phyloP scores from a whole-genome alignment of 2,113 vertebrate genomes.

The Marmota flaviventris region DNA sequence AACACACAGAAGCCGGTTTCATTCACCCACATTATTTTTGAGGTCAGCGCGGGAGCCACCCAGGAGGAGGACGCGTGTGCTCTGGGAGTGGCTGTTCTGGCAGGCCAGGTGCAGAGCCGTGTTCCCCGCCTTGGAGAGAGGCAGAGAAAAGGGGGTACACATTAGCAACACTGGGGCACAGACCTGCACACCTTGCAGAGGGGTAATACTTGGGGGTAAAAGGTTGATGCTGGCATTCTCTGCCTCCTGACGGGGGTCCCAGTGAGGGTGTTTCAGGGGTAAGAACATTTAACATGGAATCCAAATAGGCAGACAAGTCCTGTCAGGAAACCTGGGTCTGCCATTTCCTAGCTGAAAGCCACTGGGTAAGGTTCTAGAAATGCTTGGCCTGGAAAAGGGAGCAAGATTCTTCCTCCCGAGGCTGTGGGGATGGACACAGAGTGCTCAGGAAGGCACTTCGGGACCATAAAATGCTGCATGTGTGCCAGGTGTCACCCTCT shows the following conservation, averaged over 20 bases:
- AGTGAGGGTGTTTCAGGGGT: not conserved
- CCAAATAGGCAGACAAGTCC: not conserved
- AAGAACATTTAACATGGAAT: not conserved
- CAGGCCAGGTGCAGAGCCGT: conserved; percentile 97
- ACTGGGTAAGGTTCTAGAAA: not conserved
- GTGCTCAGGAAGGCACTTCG: not conserved
- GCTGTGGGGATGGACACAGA: rapidly evolving
- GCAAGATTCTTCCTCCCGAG: not conserved
- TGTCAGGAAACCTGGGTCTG: not conserved
- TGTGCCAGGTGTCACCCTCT: rapidly evolving
- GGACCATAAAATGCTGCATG: not conserved
- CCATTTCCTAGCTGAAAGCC: not conserved
- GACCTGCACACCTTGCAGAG: not conserved
- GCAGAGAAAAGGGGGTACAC: conserved; percentile 61
- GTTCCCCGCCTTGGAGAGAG: conserved; percentile 94
- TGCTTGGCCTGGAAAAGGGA: not conserved
- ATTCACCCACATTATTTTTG: conserved; percentile 94
- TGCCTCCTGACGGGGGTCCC: rapidly evolving
- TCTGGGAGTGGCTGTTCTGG: conserved; percentile 97
- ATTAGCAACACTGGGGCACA: conserved; percentile 64
- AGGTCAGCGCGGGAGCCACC: conserved; percentile 95
- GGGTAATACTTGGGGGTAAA: not conserved
- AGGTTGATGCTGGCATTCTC: not conserved
- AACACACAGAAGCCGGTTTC: rapidly evolving
- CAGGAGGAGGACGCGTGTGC: conserved; percentile 93